Conservation (phyloP, 2,113 vertebrate genomes). For the Hemichromis elongatus region DNA sequence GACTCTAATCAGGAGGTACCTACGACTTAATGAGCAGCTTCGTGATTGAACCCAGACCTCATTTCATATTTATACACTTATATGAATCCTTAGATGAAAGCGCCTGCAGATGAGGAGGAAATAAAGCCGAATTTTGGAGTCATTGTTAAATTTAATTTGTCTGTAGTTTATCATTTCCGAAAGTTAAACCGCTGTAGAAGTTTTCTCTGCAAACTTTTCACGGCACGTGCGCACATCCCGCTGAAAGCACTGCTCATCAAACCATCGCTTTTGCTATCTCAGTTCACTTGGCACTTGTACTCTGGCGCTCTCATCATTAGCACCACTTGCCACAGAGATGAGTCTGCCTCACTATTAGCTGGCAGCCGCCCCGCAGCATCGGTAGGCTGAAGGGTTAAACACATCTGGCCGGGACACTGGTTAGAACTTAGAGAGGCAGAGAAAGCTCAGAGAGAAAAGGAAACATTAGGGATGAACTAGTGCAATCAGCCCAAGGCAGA, state of each 20-base stretch:
- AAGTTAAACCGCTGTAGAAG: background rate
- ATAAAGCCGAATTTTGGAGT: background rate
- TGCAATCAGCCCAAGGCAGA: constrained; percentile 21
- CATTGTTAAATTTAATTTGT: constrained; percentile 25
- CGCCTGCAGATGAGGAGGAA: background rate
- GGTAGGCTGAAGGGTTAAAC: constrained; percentile 18
- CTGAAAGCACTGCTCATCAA: background rate
- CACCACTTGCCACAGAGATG: constrained; percentile 10
- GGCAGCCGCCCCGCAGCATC: background rate
- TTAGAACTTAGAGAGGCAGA: background rate
- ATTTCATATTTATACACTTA: constrained; percentile 25
- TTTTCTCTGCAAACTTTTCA: background rate
- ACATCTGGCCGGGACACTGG: background rate
- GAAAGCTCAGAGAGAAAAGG: background rate
- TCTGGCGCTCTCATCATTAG: constrained; percentile 34
- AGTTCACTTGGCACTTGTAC: constrained; percentile 18
- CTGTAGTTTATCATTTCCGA: background rate
- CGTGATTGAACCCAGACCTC: constrained; percentile 14
- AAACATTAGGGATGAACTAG: constrained; percentile 43
- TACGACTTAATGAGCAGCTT: constrained; percentile 38
- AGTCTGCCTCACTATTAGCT: constrained; percentile 3
- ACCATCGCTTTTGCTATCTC: background rate
- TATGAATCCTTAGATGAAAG: constrained; percentile 9
- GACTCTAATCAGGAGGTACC: constrained; percentile 31
- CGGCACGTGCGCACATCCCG: background rate